Evolutionary conservation across 2,113 vertebrate species (phyloP), one percentile per base, ranked within the genome.

Genomic region (Epinephelus cyanopodus): DNA sequence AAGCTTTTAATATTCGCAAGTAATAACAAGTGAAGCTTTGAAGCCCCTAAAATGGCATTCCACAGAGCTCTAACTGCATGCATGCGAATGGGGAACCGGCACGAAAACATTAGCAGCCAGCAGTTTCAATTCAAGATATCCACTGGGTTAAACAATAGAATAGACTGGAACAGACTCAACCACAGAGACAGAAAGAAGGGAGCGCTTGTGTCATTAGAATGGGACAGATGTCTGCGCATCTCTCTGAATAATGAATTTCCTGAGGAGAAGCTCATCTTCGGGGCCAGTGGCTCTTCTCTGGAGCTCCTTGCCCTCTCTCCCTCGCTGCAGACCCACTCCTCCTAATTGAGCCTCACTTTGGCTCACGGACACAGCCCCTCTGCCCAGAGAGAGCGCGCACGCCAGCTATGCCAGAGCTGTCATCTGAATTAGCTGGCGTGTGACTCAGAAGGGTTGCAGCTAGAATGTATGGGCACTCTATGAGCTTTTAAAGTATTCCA

Each of bases 241-340:
- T 77, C 21, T 74, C 80, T 74, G 69, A 87, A 91, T 93, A 82
- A 89, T 90, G 21, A 15, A 83, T 89, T 79, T 86, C 62, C n/a
- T 72, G 27, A 76, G 29, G 56, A 88, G 71, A 72, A 84, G 74
- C 15, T 71, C 0, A 8, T 74, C n/a, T 21, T 61, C 64, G 61
- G 33, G 57, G 42, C 42, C 53, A 50, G 61, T 8, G 61, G 61
- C 75, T 82, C 33, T 62, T 74, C 64, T 79, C 50, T 56, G 67
- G 4, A 53, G 57, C 73, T 72, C 54, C 17, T 54, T 52, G 29
- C 37, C 62, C 14, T 69, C 52, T 64, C 27, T 39, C 45, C 61
- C 50, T 77, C 79, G 42, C 42, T 67, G 69, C 65, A 82, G 74
- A 81, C 39, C 58, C 37, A 47, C 74, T 79, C 37, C 70, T 79